Conservation (phyloP, 2,113 vertebrate genomes). For the Camelus dromedarius region DNA sequence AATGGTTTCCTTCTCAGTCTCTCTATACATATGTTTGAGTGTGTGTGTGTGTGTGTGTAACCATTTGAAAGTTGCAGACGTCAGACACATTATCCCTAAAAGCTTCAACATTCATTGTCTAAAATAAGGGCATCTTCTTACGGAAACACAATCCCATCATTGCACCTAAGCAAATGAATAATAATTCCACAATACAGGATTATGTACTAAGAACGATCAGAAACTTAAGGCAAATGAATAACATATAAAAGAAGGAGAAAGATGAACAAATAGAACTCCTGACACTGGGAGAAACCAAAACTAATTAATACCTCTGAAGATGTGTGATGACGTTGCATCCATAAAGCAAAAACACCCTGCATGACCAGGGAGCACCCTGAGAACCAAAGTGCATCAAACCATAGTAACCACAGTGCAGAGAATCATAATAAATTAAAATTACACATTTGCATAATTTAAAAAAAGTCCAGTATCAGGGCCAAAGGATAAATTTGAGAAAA, state of each 20-base stretch:
- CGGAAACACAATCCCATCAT: neutral
- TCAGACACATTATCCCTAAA: neutral
- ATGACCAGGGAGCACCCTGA: neutral
- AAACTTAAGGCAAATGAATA: neutral
- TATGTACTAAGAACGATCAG: neutral
- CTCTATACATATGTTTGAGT: neutral
- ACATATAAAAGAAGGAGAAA: neutral
- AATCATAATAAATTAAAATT: neutral
- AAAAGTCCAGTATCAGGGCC: neutral
- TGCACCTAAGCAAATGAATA: neutral
- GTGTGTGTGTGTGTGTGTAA: neutral
- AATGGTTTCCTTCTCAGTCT: neutral
- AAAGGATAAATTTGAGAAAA: neutral
- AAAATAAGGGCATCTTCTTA: conserved; percentile 37
- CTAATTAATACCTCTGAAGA: neutral
- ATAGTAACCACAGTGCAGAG: neutral
- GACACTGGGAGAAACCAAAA: neutral
- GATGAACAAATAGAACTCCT: neutral
- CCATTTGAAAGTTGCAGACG: neutral
- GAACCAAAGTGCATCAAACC: neutral
- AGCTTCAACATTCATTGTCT: neutral
- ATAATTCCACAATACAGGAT: neutral
- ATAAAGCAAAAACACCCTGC: neutral
- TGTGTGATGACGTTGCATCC: neutral
- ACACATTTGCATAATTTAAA: neutral